Base-by-base conservation (phyloP, 2,113 vertebrate genomes). In the Platichthys stellatus region DNA sequence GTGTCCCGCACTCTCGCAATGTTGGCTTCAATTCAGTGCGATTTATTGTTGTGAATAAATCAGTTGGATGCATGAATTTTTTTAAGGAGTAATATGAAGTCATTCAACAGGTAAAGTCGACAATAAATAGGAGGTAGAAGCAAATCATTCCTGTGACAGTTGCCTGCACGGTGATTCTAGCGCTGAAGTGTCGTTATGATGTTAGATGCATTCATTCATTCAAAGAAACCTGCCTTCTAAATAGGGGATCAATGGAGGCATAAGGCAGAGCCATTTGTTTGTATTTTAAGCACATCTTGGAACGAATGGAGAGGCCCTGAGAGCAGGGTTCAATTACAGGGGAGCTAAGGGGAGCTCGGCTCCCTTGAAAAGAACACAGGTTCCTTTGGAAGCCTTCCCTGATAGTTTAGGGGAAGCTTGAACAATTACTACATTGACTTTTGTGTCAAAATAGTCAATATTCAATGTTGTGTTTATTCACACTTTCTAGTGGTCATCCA, bases 41-140 rank as follows among this genome's bases (percentile, higher is more conserved):
- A 80, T 84, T 79, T 84, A 89, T 71, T 61, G 72, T 67, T 24
- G 57, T 78, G 76, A 63, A 71, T 80, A 77, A 77, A 74, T 69
- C 73, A 80, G 38, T 31, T 11, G 26, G 56, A 21, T 21, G 51
- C 23, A 12, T 87, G 66, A 54, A 74, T 68, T 78, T 60, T 54
- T 40, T 54, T 40, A 63, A 76, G 56, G 64, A 72, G 20, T 47
- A 17, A 63, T 35, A 20, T 58, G 20, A 63, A 67, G 58, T 57
- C 26, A 72, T 76, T 31, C 15, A 54, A 49, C 12, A 63, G 63
- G 71, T 69, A 63, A 3, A 54, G 51, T 38, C 4, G n/a, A 18
- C 21, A 71, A 53, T 72, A 49, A 72, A 72, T 31, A 51, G 20
- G 28, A 5, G 10, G 14, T 14, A 24, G n/a, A 59, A 12, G 13